Evolutionary conservation across 2,888 invertebrate species (phyloP).

Genomic region (Chouioia cunea): DNA sequence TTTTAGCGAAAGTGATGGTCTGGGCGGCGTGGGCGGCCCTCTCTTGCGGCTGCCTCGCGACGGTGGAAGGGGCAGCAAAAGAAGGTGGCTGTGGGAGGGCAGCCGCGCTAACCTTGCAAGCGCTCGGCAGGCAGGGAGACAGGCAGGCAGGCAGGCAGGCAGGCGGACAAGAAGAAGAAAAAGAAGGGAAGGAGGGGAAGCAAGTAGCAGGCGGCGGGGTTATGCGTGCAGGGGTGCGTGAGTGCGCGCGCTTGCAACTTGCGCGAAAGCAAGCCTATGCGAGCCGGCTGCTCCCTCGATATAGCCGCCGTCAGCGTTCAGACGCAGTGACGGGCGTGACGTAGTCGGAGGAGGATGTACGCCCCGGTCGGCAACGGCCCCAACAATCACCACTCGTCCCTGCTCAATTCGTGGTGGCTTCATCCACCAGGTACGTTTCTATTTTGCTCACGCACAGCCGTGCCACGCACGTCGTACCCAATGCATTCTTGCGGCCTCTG

Average conservation of each 20-base stretch:
- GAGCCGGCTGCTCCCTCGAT: slow-evolving; percentile 6
- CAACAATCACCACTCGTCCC: slow-evolving; percentile 65
- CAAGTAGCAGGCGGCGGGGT: slow-evolving; percentile 52
- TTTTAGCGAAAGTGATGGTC: slow-evolving; percentile 63
- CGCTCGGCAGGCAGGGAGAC: not conserved
- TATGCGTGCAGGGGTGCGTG: slow-evolving; percentile 48
- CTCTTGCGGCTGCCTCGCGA: slow-evolving; percentile 37
- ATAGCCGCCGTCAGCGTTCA: slow-evolving; percentile 51
- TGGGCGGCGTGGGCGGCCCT: slow-evolving; percentile 52
- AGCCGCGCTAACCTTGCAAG: not conserved
- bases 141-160: not conserved
- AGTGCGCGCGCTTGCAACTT: slow-evolving; percentile 24
- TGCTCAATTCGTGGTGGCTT: slow-evolving; percentile 67
- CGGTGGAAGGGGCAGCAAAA: slow-evolving; percentile 36
- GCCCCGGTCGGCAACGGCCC: slow-evolving; percentile 66
- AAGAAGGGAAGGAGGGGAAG: slow-evolving; percentile 49
- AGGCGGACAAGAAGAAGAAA: too few relatives aligned
- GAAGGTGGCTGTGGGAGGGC: not conserved
- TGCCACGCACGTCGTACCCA: too few relatives aligned
- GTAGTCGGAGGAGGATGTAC: slow-evolving; percentile 68
- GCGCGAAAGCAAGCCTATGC: not conserved
- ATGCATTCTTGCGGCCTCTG: slow-evolving; percentile 28
- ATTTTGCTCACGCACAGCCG: too few relatives aligned
- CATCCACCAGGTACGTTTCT: slow-evolving; percentile 64
- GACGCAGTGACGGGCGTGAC: slow-evolving; percentile 68